Evolutionary conservation across 1,140 invertebrate genomes (phyloP).

Genomic region (Zaprionus ghesquierei): DNA sequence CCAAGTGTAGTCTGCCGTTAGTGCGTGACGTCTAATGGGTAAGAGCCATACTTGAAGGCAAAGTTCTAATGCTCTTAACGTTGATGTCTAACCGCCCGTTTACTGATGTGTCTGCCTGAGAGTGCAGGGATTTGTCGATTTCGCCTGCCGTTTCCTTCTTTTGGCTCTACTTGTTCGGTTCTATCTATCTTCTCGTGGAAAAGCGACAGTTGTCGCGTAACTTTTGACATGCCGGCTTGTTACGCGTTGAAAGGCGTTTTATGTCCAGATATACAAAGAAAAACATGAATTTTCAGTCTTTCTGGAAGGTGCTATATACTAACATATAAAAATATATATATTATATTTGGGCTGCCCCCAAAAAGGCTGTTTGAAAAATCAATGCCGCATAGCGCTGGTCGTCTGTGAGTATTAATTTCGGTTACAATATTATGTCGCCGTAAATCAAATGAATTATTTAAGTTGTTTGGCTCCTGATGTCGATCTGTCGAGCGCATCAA

Average conservation of each 20-base stretch:
- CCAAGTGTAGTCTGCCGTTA: not conserved
- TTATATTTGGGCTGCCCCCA: not conserved
- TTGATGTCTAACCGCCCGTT: constrained; percentile 24
- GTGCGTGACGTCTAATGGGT: constrained; percentile 19
- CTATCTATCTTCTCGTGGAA: not conserved
- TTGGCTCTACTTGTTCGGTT: constrained; percentile 17
- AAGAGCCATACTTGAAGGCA: constrained; percentile 20
- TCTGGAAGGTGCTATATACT: not conserved
- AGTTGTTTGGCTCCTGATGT: constrained; percentile 6
- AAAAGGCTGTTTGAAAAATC: not conserved
- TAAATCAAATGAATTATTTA: constrained; percentile 37
- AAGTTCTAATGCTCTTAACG: constrained; percentile 42
- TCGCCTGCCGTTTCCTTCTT: not conserved
- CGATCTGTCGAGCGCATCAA: constrained; percentile 42
- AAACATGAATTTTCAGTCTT: constrained; percentile 2
- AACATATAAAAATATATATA: not conserved
- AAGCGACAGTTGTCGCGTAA: constrained; percentile 70
- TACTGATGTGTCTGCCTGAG: constrained; percentile 24
- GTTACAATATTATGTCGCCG: constrained; percentile 13
- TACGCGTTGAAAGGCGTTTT: constrained; percentile 71
- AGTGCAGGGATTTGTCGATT: constrained; percentile 20
- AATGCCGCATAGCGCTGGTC: not conserved
- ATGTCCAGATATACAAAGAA: constrained; percentile 42
- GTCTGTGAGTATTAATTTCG: constrained; percentile 7
- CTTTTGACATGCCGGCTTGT: constrained; percentile 73